Evolutionary conservation across 2,113 vertebrate genomes (phyloP).

Genomic region (Thomomys bottae): DNA sequence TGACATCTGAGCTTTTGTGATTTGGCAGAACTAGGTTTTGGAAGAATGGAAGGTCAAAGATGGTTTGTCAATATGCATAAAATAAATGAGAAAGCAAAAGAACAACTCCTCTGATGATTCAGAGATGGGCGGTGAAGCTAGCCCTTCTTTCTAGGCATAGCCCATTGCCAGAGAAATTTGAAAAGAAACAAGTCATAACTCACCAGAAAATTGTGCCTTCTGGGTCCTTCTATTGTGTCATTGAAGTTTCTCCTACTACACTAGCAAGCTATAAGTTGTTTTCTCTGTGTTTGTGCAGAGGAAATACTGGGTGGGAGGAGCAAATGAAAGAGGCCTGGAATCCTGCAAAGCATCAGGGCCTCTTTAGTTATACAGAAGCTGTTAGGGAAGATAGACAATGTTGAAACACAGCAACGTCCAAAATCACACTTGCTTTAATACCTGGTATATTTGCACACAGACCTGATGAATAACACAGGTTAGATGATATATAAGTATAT

Average conservation of each 20-base stretch:
- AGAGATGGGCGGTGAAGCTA: background rate
- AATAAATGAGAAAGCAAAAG: background rate
- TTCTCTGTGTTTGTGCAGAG: slow-evolving; percentile 34
- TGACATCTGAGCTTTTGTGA: background rate
- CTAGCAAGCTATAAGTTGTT: slow-evolving; percentile 59
- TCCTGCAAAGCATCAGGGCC: slow-evolving; percentile 27
- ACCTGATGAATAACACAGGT: background rate
- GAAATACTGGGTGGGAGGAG: slow-evolving; percentile 23
- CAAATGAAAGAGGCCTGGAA: background rate
- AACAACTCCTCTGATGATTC: background rate
- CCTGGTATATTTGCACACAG: slow-evolving; percentile 17
- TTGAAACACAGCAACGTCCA: slow-evolving; percentile 41
- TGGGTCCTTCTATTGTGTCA: slow-evolving; percentile 40
- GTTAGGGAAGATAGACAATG: slow-evolving; percentile 56
- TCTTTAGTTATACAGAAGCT: slow-evolving; percentile 75
- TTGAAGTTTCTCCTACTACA: slow-evolving; percentile 63
- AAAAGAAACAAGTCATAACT: slow-evolving; percentile 44
- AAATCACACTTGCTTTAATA: slow-evolving; percentile 65
- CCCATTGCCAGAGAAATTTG: background rate
- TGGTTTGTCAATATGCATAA: slow-evolving; percentile 45
- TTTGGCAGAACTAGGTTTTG: background rate
- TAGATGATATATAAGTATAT: background rate
- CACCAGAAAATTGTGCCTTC: slow-evolving; percentile 39
- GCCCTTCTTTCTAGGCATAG: background rate
- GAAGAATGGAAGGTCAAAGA: slow-evolving; percentile 44